These are phyloP conservation scores for Podarcis cretensis DNA, from an alignment of 2,113 vertebrate species.

Conservation along the genomic window DNA sequence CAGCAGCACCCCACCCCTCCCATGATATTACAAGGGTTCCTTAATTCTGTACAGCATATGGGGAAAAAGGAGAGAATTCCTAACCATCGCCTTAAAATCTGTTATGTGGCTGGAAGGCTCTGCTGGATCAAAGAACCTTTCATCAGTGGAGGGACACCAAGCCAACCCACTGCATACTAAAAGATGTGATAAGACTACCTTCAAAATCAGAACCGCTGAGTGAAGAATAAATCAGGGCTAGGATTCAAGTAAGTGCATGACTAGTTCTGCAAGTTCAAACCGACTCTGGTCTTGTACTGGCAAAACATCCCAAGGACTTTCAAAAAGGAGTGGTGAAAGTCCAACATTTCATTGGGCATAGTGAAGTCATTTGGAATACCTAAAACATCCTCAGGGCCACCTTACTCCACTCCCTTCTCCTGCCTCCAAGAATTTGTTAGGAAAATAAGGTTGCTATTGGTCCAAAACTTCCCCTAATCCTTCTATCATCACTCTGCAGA, in stretches of 20 bases:
- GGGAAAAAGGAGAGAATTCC: neutral
- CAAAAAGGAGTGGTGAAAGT: neutral
- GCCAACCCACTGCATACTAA: neutral
- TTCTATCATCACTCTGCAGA: too few species aligned
- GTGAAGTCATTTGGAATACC: neutral
- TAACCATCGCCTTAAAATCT: neutral
- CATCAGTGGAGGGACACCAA: neutral
- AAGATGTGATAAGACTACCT: neutral
- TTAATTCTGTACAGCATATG: neutral
- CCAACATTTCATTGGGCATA: neutral
- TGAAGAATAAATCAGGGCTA: neutral
- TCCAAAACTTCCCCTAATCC: too few species aligned
- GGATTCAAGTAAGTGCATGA: neutral
- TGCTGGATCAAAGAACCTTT: neutral
- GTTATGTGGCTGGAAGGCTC: neutral
- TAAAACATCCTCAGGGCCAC: neutral
- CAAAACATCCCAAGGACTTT: neutral
- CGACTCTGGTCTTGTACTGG: neutral
- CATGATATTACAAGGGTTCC: too few species aligned
- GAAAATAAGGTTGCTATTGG: too few species aligned
- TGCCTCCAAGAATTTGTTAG: too few species aligned
- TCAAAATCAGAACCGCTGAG: neutral
- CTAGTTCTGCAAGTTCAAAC: neutral
- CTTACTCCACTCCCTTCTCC: too few species aligned
- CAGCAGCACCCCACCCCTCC: neutral